Percentiles rank a stretch among this genome's conserved stretches.
These are phyloP conservation scores for Samia ricini DNA, from an alignment of 1,140 invertebrate genomes.

Conservation along the genomic window DNA sequence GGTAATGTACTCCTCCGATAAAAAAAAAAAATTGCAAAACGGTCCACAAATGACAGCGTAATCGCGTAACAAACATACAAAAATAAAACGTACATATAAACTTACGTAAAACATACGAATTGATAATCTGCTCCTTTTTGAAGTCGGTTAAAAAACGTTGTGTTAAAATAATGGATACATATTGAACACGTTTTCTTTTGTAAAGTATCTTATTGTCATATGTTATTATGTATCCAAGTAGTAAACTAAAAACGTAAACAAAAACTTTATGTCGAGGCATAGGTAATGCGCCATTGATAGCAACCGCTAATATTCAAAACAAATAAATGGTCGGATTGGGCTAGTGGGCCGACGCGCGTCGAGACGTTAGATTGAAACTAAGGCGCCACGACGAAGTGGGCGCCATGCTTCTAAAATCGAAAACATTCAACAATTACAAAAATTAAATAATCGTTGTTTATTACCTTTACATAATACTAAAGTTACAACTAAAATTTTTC, in stretches of 20 bases:
- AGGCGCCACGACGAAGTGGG: not conserved
- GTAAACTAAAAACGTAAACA: conserved; percentile 58
- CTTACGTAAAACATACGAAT: too few species aligned
- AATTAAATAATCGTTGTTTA: not conserved
- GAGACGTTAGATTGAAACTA: not conserved
- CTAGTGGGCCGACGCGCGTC: not conserved
- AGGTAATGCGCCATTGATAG: conserved; percentile 64
- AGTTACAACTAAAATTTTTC: not conserved
- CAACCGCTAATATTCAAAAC: conserved; percentile 55
- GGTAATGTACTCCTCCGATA: too few species aligned
- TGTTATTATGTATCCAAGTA: conserved; percentile 4
- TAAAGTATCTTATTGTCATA: too few species aligned
- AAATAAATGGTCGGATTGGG: conserved; percentile 24
- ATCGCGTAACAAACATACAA: too few species aligned
- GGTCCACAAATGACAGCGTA: too few species aligned
- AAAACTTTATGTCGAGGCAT: conserved; percentile 45
- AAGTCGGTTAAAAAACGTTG: too few species aligned
- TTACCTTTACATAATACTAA: not conserved
- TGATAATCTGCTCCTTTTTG: too few species aligned
- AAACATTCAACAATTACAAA: not conserved
- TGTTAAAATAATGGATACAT: too few species aligned
- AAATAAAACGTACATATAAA: too few species aligned
- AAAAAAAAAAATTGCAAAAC: too few species aligned
- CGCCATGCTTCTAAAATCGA: not conserved
- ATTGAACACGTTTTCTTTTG: too few species aligned